Percentiles rank a stretch among this genome's conserved stretches.
Conservation (phyloP, 1,140 invertebrate species). For the Lerema accius region DNA sequence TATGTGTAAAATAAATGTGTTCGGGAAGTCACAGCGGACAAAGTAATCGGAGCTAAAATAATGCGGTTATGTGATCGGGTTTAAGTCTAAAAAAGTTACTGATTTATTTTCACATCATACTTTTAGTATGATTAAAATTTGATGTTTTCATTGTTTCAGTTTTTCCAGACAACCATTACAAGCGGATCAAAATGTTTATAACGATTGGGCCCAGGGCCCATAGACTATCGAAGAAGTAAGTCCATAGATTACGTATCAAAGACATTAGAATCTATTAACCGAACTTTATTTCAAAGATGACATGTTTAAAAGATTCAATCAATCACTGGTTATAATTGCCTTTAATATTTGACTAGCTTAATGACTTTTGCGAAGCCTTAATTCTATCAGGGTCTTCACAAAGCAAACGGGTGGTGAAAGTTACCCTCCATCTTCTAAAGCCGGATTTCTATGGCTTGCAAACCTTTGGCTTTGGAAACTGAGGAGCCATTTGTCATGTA, state of each 20-base stretch:
- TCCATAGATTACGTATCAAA: no score
- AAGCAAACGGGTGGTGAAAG: background rate
- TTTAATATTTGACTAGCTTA: background rate
- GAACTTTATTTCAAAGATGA: background rate
- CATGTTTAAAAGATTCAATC: background rate
- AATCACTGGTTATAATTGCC: background rate
- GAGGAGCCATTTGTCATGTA: background rate
- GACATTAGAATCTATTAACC: no score
- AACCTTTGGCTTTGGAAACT: conserved; percentile 3
- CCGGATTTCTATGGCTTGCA: background rate
- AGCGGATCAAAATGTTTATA: conserved; percentile 59
- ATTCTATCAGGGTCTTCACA: background rate
- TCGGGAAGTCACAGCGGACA: no score
- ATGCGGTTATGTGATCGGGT: no score
- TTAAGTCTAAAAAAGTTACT: no score
- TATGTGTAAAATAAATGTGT: no score
- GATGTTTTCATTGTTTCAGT: conserved; percentile 55
- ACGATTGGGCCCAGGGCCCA: conserved; percentile 64
- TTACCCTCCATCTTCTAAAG: background rate
- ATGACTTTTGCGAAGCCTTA: background rate
- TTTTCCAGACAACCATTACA: conserved; percentile 42
- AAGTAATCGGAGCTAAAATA: no score
- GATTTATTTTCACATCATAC: background rate
- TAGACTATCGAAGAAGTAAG: conserved; percentile 48
- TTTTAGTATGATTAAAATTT: background rate